phyloP scores from a whole-genome alignment of 2,113 vertebrate genomes.

The Notothenia rossii region DNA sequence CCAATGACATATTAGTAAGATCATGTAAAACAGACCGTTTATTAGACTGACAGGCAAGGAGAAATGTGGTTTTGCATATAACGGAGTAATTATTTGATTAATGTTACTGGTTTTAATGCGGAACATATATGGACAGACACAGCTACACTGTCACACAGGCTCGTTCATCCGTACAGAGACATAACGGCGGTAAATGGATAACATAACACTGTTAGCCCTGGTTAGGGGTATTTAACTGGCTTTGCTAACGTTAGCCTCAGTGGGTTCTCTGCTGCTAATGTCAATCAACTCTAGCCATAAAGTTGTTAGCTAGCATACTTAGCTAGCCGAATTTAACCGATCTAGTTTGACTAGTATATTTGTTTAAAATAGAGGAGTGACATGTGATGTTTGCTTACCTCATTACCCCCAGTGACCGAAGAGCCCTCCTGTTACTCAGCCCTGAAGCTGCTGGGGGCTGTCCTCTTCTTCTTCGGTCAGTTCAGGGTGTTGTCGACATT shows the following conservation, averaged over 20 bases:
- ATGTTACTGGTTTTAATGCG: neutral
- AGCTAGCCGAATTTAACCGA: neutral
- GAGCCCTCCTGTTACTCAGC: neutral
- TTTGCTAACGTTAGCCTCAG: conserved; percentile 69
- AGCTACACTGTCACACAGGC: neutral
- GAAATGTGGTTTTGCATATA: neutral
- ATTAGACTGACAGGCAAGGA: neutral
- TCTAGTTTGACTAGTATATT: rapidly evolving
- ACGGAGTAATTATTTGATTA: too few relatives aligned
- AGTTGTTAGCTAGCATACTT: neutral
- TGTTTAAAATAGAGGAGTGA: neutral
- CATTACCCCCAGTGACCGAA: conserved; percentile 18
- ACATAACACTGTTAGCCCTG: neutral
- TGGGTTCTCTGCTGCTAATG: neutral
- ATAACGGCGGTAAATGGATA: rapidly evolving
- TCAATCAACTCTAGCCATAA: neutral
- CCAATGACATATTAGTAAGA: too few relatives aligned
- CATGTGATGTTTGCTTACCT: conserved; percentile 18
- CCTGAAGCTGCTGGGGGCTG: conserved; percentile 5
- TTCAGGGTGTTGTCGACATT: neutral
- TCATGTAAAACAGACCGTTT: neutral
- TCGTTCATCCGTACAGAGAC: rapidly evolving
- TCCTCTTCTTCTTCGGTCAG: conserved; percentile 40
- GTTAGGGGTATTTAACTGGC: conserved; percentile 24
- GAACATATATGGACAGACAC: neutral